Conservation (phyloP, 2,797 vertebrate species). For the Microctenopoma steveboyesi region DNA sequence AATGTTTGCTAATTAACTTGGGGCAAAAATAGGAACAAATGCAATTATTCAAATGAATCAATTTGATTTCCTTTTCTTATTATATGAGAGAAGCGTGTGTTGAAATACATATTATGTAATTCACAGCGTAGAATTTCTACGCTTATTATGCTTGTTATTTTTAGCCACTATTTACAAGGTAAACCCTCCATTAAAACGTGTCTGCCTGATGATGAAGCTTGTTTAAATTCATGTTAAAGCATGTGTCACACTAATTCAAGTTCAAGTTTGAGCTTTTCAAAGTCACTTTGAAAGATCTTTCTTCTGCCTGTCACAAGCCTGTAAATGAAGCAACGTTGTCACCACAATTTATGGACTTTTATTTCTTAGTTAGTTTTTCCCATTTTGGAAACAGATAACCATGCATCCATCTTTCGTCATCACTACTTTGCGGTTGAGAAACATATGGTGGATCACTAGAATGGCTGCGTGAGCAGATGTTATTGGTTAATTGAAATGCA, state of each 20-base stretch:
- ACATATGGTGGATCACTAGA: constrained; percentile 64
- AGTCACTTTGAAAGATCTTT: constrained; percentile 52
- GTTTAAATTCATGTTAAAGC: constrained; percentile 33
- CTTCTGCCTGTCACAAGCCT: constrained; percentile 11
- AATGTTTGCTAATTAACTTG: constrained; percentile 63
- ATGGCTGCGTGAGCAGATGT: constrained; percentile 72
- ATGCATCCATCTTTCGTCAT: constrained; percentile 42
- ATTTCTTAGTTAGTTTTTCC: constrained; percentile 31
- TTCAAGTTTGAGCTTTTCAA: constrained; percentile 30
- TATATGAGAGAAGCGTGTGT: constrained; percentile 31
- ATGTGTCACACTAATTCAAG: constrained; percentile 23
- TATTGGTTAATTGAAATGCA: constrained; percentile 72
- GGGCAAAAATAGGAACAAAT: constrained; percentile 58
- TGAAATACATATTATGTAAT: constrained; percentile 27
- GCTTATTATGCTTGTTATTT: constrained; percentile 30
- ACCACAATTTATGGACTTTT: constrained; percentile 29
- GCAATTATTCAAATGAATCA: constrained; percentile 65
- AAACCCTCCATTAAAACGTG: constrained; percentile 39
- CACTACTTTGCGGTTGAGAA: constrained; percentile 33
- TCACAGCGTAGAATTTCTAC: not conserved
- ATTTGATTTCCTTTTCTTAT: constrained; percentile 49
- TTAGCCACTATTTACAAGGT: constrained; percentile 34
- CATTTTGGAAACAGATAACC: constrained; percentile 35
- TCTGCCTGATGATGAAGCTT: constrained; percentile 46
- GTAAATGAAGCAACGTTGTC: constrained; percentile 10